Percentiles rank a stretch among this genome's conserved stretches.
phyloP scores from a whole-genome alignment of 2,888 invertebrate genomes.

The Cryptus armator region DNA sequence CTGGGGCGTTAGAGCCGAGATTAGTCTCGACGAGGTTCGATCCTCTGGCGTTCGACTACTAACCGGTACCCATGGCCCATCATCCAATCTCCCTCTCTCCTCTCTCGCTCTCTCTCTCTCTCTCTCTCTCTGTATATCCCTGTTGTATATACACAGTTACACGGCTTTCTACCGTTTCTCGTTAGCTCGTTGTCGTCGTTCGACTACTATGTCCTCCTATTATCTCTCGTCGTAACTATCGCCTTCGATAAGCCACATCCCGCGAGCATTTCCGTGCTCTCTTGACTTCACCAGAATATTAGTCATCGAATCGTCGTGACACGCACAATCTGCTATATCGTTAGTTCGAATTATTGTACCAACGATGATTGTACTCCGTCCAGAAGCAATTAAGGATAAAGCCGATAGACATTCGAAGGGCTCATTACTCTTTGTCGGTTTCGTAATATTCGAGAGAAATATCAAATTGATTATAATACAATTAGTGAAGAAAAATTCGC shows the following conservation, averaged over 20 bases:
- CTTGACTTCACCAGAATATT: conserved; percentile 8
- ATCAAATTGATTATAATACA: no score
- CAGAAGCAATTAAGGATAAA: neutral
- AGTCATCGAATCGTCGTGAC: conserved; percentile 23
- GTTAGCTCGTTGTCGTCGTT: conserved; percentile 42
- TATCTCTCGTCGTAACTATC: conserved; percentile 55
- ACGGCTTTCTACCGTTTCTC: conserved; percentile 48
- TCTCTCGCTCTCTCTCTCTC: neutral
- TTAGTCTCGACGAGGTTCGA: conserved; percentile 71
- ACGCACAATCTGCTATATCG: neutral
- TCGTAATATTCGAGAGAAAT: neutral
- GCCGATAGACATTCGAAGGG: neutral
- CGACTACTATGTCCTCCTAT: conserved; percentile 29
- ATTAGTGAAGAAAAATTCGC: no score
- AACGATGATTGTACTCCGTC: conserved; percentile 40
- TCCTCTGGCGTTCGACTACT: conserved; percentile 42
- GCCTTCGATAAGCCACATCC: conserved; percentile 44
- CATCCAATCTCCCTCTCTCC: conserved; percentile 3
- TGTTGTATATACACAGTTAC: conserved; percentile 15
- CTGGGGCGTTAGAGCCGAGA: conserved; percentile 74
- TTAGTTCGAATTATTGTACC: conserved; percentile 62
- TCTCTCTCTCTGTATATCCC: neutral
- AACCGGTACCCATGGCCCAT: conserved; percentile 8
- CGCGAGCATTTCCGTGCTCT: neutral
- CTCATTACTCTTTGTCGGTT: neutral